These are phyloP conservation scores for Ceyx melanurus DNA, from an alignment of 2,113 vertebrate species.

Conservation along the genomic window DNA sequence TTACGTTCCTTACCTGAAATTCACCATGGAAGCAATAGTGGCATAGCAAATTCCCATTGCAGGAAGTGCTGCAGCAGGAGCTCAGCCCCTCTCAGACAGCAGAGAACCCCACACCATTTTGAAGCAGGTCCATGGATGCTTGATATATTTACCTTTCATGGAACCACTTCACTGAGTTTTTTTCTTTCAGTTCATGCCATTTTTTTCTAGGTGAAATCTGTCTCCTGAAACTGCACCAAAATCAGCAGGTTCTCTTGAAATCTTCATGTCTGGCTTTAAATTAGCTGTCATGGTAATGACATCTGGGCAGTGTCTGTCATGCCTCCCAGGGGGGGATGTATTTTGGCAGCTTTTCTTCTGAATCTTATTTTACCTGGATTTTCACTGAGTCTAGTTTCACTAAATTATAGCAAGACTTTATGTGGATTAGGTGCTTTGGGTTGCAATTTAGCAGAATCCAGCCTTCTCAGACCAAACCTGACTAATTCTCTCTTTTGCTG, in stretches of 20 bases:
- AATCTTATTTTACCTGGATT: not conserved
- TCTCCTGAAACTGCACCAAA: not conserved
- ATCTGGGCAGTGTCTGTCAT: not conserved
- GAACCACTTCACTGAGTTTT: not conserved
- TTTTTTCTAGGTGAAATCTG: not conserved
- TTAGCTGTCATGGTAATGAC: not conserved
- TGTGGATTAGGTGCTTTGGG: not conserved
- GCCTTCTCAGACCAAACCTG: not conserved
- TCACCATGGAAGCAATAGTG: not conserved
- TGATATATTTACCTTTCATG: not conserved
- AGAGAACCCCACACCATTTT: fast-evolving
- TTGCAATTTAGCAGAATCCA: not conserved
- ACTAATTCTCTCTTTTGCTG: not conserved
- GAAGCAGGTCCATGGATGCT: not conserved
- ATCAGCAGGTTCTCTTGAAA: not conserved
- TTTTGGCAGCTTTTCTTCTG: not conserved
- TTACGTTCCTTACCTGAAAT: constrained; percentile 10
- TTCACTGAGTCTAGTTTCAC: not conserved
- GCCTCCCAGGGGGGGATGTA: not conserved
- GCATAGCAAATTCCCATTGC: not conserved
- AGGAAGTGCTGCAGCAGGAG: not conserved
- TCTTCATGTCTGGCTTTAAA: not conserved
- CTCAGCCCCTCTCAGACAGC: not conserved
- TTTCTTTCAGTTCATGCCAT: not conserved
- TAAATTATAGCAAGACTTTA: not conserved